A percentile compares a stretch with the other conserved stretches of the same genome.
These are phyloP conservation scores for Lithobates pipiens DNA, from an alignment of 2,797 vertebrate genomes.

Conservation along the genomic window DNA sequence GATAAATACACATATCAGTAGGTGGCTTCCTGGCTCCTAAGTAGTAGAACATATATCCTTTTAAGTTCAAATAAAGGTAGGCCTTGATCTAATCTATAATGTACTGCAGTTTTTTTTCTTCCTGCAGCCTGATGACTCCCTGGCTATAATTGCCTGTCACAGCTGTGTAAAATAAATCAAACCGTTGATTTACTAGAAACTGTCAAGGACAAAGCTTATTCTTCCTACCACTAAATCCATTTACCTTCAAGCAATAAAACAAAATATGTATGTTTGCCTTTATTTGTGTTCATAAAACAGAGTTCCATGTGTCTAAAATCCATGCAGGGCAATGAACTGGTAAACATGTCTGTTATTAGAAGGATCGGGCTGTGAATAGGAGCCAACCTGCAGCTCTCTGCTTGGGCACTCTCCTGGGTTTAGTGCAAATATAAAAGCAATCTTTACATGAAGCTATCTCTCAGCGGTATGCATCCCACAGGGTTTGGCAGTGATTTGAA, in stretches of 20 bases:
- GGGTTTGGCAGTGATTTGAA: not conserved
- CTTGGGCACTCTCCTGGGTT: not conserved
- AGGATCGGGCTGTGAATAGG: not conserved
- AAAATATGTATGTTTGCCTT: not conserved
- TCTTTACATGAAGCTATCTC: not conserved
- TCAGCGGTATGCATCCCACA: not conserved
- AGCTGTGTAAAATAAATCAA: not conserved
- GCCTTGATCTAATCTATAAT: too few species aligned
- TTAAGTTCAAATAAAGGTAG: too few species aligned
- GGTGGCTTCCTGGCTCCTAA: too few species aligned
- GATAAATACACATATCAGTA: too few species aligned
- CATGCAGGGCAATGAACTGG: not conserved
- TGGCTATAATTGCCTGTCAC: not conserved
- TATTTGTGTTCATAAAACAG: slow-evolving; percentile 13
- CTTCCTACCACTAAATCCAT: not conserved
- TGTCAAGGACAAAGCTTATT: slow-evolving; percentile 20
- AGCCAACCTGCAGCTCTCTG: not conserved
- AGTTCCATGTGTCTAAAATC: not conserved
- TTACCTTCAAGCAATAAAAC: slow-evolving; percentile 24
- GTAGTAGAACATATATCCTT: too few species aligned
- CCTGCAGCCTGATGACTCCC: not conserved
- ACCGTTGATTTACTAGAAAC: not conserved
- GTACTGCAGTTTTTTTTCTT: not conserved
- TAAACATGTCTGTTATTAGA: not conserved
- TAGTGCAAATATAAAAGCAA: not conserved